Evolutionary conservation across 2,797 vertebrate species (phyloP).

Genomic region (Manis crassicaudata): DNA sequence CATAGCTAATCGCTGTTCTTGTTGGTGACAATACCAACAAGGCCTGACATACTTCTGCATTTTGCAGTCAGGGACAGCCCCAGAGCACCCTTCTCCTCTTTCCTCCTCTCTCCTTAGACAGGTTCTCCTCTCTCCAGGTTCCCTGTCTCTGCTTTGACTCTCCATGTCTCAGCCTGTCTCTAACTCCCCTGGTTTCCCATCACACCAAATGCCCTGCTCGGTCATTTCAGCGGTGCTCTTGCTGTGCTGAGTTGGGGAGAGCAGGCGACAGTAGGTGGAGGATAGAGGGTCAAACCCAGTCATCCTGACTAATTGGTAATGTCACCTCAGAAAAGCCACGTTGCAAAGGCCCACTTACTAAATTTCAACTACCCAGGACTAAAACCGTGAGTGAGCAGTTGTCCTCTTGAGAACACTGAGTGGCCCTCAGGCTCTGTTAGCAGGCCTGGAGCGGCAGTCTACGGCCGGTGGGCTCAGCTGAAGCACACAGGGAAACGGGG

Average conservation of each 20-base stretch:
- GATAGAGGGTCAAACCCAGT: neutral
- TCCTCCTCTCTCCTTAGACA: neutral
- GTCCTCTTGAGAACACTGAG: neutral
- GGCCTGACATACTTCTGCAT: neutral
- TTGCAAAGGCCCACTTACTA: neutral
- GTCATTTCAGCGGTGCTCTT: neutral
- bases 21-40: neutral
- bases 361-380: neutral
- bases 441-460: neutral
- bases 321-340: neutral
- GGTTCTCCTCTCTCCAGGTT: neutral
- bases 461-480: neutral
- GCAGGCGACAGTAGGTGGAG: neutral
- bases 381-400: neutral
- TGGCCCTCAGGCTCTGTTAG: too few relatives aligned
- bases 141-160: neutral
- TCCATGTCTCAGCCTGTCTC: neutral
- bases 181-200: neutral
- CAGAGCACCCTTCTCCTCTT: neutral
- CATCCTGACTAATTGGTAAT: neutral
- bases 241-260: neutral
- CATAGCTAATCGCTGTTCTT: neutral
- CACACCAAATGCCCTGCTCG: too few relatives aligned
- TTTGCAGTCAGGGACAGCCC: neutral
- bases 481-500: too few relatives aligned